Base-by-base conservation (phyloP, 2,113 vertebrate genomes). In the Sylvia atricapilla region DNA sequence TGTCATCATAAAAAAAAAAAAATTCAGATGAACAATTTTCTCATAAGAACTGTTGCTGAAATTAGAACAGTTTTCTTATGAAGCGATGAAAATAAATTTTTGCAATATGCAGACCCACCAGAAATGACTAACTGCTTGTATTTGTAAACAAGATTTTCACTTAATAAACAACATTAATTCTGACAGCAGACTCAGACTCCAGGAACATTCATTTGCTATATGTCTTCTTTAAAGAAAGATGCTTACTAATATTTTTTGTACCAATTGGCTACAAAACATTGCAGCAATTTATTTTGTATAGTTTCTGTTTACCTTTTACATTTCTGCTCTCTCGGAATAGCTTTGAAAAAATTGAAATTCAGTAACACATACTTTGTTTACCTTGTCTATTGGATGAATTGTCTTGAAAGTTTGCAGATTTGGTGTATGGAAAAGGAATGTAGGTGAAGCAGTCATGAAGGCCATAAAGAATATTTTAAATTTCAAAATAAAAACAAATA, bases 81-180 rank as follows among this genome's bases (percentile, higher is more conserved):
- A 43, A 94, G 82, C 87, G 58, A 56, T 90, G 25, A 74, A 87
- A 89, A 67, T 50, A 81, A 58, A 16, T 74, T 82, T 81, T 44
- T 93, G 35, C 73, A 89, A 81, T 90, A 84, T 24, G 13, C 27
- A 84, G 39, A 83, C 63, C 25, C 35, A 39, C 50, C 73, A 86
- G 84, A 86, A 93, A 77, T 89, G 1, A 52, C 75, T 95, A 79
- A 50, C 53, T 67, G 11, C 50, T 75, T 78, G 25, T 80, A 67
- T 87, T 87, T 87, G 28, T 83, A 85, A 90, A 63, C 64, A 77
- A 81, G 68, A 43, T 77, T 69, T 90, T 90, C 43, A 47, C 43
- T 90, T 95, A 73, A 70, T 94, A 76, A 87, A 58, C 28, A 89
- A 44, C 59, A 55, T 73, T 87, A 50, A 25, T 93, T 92, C 64